These are phyloP conservation scores for Nipponia nippon DNA, from an alignment of 2,113 vertebrate species.

Conservation along the genomic window DNA sequence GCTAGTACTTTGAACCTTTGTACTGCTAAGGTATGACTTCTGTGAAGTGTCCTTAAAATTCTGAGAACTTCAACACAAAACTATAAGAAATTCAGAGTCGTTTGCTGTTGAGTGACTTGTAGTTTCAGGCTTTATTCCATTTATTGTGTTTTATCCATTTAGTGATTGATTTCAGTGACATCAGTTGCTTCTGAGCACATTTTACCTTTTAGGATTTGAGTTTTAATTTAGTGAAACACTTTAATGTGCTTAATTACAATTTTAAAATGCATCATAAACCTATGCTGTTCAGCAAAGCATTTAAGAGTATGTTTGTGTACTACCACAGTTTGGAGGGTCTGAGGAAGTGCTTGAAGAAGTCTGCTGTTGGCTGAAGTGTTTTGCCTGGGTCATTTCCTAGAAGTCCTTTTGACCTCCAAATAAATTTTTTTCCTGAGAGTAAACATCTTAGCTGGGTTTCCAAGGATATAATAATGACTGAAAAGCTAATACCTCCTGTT, in stretches of 20 bases:
- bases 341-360: conserved; percentile 10
- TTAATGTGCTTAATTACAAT: neutral
- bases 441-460: conserved; percentile 20
- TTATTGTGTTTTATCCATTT: neutral
- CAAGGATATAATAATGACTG: neutral
- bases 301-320: neutral
- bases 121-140: neutral
- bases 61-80: neutral
- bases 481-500: neutral
- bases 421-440: neutral
- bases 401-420: conserved; percentile 46
- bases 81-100: neutral
- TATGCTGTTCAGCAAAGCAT: neutral
- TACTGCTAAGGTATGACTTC: neutral
- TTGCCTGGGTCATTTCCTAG: conserved; percentile 3
- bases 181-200: neutral
- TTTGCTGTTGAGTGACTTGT: neutral
- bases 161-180: neutral
- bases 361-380: neutral
- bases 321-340: neutral
- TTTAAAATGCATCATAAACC: neutral
- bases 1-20: neutral
- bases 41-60: neutral
- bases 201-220: neutral
- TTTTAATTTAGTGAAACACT: neutral